Evolutionary conservation across 2,797 vertebrate genomes (phyloP), one percentile per base, ranked within the genome.

Genomic region (Pampus argenteus): DNA sequence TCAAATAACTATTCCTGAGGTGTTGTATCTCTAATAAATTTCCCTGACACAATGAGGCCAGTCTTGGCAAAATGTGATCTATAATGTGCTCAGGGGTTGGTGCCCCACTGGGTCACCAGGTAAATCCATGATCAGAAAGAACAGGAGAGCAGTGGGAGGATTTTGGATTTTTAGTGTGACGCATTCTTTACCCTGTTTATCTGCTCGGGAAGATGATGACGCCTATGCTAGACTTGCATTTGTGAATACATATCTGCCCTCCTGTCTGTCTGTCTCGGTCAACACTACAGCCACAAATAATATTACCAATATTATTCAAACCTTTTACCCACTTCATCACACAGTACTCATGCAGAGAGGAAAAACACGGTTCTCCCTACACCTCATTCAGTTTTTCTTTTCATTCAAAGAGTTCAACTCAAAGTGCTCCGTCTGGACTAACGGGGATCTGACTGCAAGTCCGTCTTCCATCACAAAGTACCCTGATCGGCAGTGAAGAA

Each of bases 401-500:
- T 55, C 29, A 40, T 54, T 78, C 28, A 49, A 47, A 48, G 62
- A 55, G 45, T 86, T 60, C 38, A 42, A 28, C 66, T 65, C 48
- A 11, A 40, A 74, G 50, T 68, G 25, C 31, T 63, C 67, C 23
- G 48, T 64, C 44, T 23, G 9, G 26, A 49, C 40, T 26, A 15
- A 49, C 13, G 9, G 57, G 38, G 14, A 67, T 15, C 28, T 40
- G 22, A 28, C 29, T 56, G 10, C 4, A 31, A 44, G 54, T 69
- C 54, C 9, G 1, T 42, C 22, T 36, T 34, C 38, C 44, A 22
- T 94, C 87, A 95, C 85, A 95, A 91, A 63, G 91, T 90, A 6
- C 91, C 86, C 71, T 93, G 93, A 62, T 95, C 94, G 0, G 91
- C 73, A 0, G 82, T 76, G 73, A 94, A 94, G 86, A 94, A 93